Base-by-base conservation (phyloP, 92 coral and sea anemone species). In the Epizoanthus rinbou region DNA sequence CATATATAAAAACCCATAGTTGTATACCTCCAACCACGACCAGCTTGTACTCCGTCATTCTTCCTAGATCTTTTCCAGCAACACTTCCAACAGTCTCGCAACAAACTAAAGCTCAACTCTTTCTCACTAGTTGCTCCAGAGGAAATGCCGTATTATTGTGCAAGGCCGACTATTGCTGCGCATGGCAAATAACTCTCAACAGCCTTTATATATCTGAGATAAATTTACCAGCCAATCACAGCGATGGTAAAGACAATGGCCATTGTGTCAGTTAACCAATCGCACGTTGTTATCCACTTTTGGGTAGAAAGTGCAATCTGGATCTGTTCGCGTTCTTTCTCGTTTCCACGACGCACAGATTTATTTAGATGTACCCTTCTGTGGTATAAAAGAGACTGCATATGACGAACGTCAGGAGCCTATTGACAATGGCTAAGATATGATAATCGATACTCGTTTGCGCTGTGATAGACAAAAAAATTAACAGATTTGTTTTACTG, bases 21-120 rank as follows among this genome's bases (percentile, higher is more conserved):
- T 21, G 6, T 53, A 4, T 91, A 95, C 98, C 98, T 95, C 98
- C 98, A 28, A 95, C 98, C 4, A 95, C 98, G 62, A 95, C 98
- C 15, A 95, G 90, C 69, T 95, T 95, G 57, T 95, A 95, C 79
- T 95, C 98, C 68, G 98, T 95, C 98, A 95, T 95, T 64, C 76
- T 57, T 63, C 22, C 70, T 45, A 57, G 71, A 71, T 59, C 28
- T 73, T 74, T 45, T 43, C 76, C 70, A 82, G 69, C 87, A 58
- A 52, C 64, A 68, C 78, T 52, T 87, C 73, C 80, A 72, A 80
- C 79, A 18, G 50, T 47, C 74, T 28, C 73, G 69, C 71, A 69
- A 19, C 56, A 41, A n/a, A 22, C 67, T n/a, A 8, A 31, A 39
- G 64, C 80, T 14, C 67, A 54, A 84, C 75, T 59, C 78, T 85